Percentiles rank a stretch among this genome's conserved stretches.
Evolutionary conservation across 2,113 vertebrate genomes (phyloP).

Genomic region (Hippocampus abdominalis): DNA sequence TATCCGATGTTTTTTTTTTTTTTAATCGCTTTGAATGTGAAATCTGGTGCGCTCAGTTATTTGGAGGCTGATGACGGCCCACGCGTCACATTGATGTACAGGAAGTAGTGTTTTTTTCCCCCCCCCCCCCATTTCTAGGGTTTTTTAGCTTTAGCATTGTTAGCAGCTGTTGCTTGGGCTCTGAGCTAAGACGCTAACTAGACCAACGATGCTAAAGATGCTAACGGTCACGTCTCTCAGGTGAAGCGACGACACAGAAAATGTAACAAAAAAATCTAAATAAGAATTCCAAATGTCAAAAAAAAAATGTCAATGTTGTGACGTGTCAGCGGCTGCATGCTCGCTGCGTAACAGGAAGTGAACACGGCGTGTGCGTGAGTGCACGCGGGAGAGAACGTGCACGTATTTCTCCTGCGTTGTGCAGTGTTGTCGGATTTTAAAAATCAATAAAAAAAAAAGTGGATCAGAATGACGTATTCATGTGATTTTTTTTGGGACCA

Average conservation of each 20-base stretch:
- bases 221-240: background rate
- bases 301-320: background rate
- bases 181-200: background rate
- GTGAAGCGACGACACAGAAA: background rate
- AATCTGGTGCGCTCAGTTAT: background rate
- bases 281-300: background rate
- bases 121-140: too few species aligned
- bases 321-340: slow-evolving; percentile 6
- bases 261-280: background rate
- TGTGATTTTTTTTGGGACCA: background rate
- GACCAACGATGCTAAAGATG: background rate
- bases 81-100: background rate
- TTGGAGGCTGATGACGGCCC: background rate
- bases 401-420: background rate
- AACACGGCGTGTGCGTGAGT: background rate
- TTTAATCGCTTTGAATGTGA: background rate
- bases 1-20: background rate
- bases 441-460: slow-evolving; percentile 1
- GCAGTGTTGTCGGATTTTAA: slow-evolving; percentile 2
- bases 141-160: background rate
- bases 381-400: background rate
- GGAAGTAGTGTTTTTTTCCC: background rate
- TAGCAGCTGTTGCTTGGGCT: background rate
- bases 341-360: slow-evolving; percentile 9
- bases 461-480: background rate